Evolutionary conservation across 2,113 vertebrate species (phyloP).

Genomic region (Cariama cristata): DNA sequence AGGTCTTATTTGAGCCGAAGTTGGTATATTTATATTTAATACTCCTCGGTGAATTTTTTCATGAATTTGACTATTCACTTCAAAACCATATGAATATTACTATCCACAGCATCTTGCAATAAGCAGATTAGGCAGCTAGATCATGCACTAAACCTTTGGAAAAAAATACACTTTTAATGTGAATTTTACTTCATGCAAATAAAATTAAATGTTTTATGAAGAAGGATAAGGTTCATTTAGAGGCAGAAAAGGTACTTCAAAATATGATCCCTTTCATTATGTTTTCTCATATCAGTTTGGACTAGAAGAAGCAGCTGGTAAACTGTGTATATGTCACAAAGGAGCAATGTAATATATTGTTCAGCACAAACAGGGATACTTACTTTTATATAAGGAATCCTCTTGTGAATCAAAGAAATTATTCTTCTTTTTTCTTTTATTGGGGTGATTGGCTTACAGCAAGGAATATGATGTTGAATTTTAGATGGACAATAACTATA

Average conservation of each 20-base stretch:
- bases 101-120: neutral
- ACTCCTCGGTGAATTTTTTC: neutral
- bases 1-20: neutral
- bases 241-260: neutral
- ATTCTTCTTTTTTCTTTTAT: neutral
- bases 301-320: rapidly evolving
- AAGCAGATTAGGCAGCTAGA: neutral
- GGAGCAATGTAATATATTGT: neutral
- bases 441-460: neutral
- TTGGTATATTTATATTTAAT: neutral
- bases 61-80: neutral
- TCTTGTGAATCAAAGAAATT: neutral
- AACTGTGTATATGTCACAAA: neutral
- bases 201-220: neutral
- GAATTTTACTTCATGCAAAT: neutral
- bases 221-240: neutral
- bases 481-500: neutral
- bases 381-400: neutral
- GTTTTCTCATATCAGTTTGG: neutral
- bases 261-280: neutral
- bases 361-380: neutral
- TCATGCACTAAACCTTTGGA: neutral
- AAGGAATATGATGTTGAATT: neutral
- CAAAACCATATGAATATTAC: neutral
- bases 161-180: neutral